Evolutionary conservation across 1,140 invertebrate species (phyloP).

Genomic region (Goniozus legneri): DNA sequence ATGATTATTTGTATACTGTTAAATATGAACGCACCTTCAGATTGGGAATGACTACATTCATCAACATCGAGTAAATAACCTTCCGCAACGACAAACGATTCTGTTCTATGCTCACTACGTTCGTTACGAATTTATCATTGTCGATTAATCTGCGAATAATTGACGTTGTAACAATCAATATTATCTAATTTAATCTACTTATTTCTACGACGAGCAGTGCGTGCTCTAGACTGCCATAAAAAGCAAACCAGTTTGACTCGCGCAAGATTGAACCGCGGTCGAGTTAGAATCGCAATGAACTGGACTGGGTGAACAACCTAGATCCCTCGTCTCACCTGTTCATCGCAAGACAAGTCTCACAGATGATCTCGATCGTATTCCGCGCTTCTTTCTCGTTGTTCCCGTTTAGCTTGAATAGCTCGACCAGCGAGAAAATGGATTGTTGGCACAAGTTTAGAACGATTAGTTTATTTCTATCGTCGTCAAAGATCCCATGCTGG

Average conservation of each 20-base stretch:
- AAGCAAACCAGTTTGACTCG: too few species aligned
- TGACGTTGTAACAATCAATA: not conserved
- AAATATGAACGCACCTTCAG: conserved; percentile 17
- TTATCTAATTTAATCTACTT: not conserved
- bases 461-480: not conserved
- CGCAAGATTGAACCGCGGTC: too few species aligned
- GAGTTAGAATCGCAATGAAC: too few species aligned
- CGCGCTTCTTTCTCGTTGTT: not conserved
- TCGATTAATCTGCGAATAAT: not conserved
- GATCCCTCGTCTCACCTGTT: too few species aligned
- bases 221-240: too few species aligned
- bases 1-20: too few species aligned
- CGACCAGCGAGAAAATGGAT: conserved; percentile 12
- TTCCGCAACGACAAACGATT: too few species aligned
- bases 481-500: not conserved
- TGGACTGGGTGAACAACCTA: too few species aligned
- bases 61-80: conserved; percentile 7
- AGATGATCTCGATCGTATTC: not conserved
- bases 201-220: too few species aligned
- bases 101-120: not conserved
- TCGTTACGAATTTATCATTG: not conserved
- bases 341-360: not conserved
- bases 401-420: not conserved
- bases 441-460: conserved; percentile 12
- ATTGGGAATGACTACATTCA: conserved; percentile 18